Conservation (phyloP, 2,797 vertebrate species). For the Chelon labrosus region DNA sequence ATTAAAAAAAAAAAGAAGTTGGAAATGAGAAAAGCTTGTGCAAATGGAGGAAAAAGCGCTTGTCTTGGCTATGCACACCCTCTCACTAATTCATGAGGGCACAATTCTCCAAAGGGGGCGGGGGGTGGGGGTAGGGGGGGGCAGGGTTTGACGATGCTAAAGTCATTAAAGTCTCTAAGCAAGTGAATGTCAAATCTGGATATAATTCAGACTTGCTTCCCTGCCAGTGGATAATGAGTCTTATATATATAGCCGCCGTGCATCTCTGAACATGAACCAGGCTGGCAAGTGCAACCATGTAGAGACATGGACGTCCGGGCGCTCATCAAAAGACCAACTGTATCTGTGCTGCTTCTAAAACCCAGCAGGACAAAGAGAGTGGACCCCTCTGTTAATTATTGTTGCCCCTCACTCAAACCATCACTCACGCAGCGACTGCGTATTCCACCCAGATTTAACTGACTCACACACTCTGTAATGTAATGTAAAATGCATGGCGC, state of each 20-base stretch:
- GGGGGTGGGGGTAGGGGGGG: slow-evolving; percentile 16
- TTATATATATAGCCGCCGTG: slow-evolving; percentile 39
- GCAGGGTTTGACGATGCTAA: slow-evolving; percentile 60
- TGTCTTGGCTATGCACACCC: slow-evolving; percentile 67
- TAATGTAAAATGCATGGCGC: slow-evolving; percentile 80
- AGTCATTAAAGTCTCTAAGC: slow-evolving; percentile 79
- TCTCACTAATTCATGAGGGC: slow-evolving; percentile 81
- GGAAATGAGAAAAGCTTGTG: slow-evolving; percentile 32
- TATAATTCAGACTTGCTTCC: slow-evolving; percentile 68
- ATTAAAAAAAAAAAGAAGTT: slow-evolving; percentile 9
- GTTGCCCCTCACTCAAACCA: slow-evolving; percentile 30
- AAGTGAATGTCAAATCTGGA: slow-evolving; percentile 77
- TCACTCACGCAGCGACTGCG: slow-evolving; percentile 21
- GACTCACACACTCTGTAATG: slow-evolving; percentile 73
- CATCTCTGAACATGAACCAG: slow-evolving; percentile 48
- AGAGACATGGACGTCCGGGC: slow-evolving; percentile 26
- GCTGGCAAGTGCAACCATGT: slow-evolving; percentile 23
- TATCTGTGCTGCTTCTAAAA: slow-evolving; percentile 6
- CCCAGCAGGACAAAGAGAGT: slow-evolving; percentile 10
- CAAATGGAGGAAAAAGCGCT: slow-evolving; percentile 40
- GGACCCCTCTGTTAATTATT: slow-evolving; percentile 28
- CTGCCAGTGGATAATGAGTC: slow-evolving; percentile 59
- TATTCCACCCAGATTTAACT: slow-evolving; percentile 64
- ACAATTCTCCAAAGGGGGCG: slow-evolving; percentile 66
- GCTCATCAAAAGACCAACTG: slow-evolving; percentile 21